Base-by-base conservation (phyloP, 92 coral and sea anemone species). In the Zoanthus sociatus region DNA sequence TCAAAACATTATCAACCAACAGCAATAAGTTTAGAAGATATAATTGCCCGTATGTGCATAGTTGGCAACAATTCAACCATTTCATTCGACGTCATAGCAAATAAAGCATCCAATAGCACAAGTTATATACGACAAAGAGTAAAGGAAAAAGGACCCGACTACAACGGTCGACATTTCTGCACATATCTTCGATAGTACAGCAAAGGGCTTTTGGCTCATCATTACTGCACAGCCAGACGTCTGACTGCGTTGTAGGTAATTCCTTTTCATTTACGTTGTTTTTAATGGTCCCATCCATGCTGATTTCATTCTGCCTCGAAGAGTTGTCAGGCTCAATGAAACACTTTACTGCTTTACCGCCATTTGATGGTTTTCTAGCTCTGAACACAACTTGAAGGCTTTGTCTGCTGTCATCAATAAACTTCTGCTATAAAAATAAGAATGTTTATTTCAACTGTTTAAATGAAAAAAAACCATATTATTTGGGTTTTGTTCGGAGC, bases 111-210 rank as follows among this genome's bases (percentile, higher is more conserved):
- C 95, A 94, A 56, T 94, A 94, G 47, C 86, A 88, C 9, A 90
- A 71, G 56, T 89, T 90, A 77, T 88, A 94, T 6, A 94, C 66
- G 7, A 88, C 86, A 70, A 90, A 94, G 77, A 87, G 78, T 56
- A 92, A 46, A 6, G 98, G 98, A 71, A 94, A 94, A n/a, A 90
- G 53, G 0, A 91, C 78, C 14, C 98, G 95, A 18, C 85, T 81
- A 42, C 85, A 81, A 15, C 70, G 73, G 50, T 81, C 85, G 15
- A 81, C 64, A 31, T 12, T 20, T 81, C 58, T 66, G 7, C 85
- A 81, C 85, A 79, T 3, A 47, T 63, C 54, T 30, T 63, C 17
- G 20, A 66, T 20, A 2, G 73, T 46, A 20, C 84, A 79, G 42
- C 84, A 79, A 47, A 44, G 33, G 9, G 55, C 30, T 64, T 48